Base-by-base conservation (phyloP, 2,888 invertebrate species). In the Dryococelus australis region DNA sequence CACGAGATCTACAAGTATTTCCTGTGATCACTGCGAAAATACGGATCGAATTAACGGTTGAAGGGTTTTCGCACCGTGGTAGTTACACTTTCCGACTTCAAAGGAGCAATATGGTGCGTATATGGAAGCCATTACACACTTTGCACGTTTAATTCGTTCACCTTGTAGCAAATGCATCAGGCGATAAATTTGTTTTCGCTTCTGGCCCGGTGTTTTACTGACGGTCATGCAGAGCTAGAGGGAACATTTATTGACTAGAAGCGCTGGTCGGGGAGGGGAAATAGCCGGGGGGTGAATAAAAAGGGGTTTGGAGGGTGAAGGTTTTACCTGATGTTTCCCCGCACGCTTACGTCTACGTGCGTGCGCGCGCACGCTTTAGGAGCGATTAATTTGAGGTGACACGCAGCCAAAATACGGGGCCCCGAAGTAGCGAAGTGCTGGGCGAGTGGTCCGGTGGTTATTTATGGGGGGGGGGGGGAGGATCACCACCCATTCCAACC, bases 301-400 rank as follows among this genome's bases (percentile, higher is more conserved):
- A 47, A 13, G 47, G 16, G 65, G 10, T 9, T 12, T 8, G n/a
- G 65, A n/a, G 65, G 8, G 8, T 24, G 24, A 20, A 16, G 16
- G 10, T 8, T 16, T 3, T 65, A 65, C n/a, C 65, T 65, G 65
- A 10, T 65, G 65, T 65, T 65, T 65, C 24, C 65, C 1, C 65
- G 8, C 65, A 0, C 65, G 65, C 65, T 65, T 65, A n/a, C 20
- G 65, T 65, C 20, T 16, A n/a, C 20, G 65, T 24, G 65, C 65
- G n/a, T 24, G 65, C 65, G 65, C 24, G 65, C 65, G 65, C 65
- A 65, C 65, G 65, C 24, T 65, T 20, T 16, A 65, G 8, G 65
- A n/a, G 24, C 65, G 65, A 65, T 65, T 65, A 65, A 65, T 65
- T 65, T 65, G 65, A 65, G 65, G 65, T n/a, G 65, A 65, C 20